phyloP scores from a whole-genome alignment of 2,888 invertebrate genomes.

The Drosophila meridionalis region DNA sequence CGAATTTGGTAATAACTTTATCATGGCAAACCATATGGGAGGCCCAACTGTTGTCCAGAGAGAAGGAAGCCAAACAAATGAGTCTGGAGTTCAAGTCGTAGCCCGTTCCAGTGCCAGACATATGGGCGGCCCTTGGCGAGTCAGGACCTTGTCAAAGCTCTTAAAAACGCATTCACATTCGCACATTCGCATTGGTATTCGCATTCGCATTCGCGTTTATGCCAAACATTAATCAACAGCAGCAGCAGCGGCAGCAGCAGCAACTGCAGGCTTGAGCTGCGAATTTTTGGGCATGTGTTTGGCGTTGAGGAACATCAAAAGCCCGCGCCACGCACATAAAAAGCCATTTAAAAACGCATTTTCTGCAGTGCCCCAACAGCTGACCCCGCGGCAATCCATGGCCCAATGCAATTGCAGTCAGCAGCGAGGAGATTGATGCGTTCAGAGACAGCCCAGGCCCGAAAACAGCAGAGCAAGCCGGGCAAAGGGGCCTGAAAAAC shows the following conservation, averaged over 20 bases:
- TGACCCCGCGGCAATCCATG: conserved; percentile 56
- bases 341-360: conserved; percentile 83
- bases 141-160: conserved; percentile 81
- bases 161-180: conserved; percentile 71
- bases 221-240: conserved; percentile 80
- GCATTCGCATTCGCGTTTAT: conserved; percentile 72
- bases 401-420: conserved; percentile 52
- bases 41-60: conserved; percentile 76
- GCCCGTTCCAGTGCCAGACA: conserved; percentile 47
- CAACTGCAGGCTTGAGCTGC: conserved; percentile 52
- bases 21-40: conserved; percentile 83
- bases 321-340: conserved; percentile 80
- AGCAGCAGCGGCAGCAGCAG: conserved; percentile 34
- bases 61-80: conserved; percentile 61
- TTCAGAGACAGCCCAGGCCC: conserved; percentile 69
- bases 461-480: background rate
- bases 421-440: conserved; percentile 72
- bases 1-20: conserved; percentile 85
- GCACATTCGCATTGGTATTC: conserved; percentile 50
- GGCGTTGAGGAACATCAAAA: conserved; percentile 71
- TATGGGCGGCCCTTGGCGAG: conserved; percentile 62
- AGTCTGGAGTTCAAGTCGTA: conserved; percentile 9
- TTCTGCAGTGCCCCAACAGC: conserved; percentile 60
- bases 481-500: conserved; percentile 23
- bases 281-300: conserved; percentile 78